These are phyloP conservation scores for Egretta garzetta DNA, from an alignment of 2,113 vertebrate species.

Conservation along the genomic window DNA sequence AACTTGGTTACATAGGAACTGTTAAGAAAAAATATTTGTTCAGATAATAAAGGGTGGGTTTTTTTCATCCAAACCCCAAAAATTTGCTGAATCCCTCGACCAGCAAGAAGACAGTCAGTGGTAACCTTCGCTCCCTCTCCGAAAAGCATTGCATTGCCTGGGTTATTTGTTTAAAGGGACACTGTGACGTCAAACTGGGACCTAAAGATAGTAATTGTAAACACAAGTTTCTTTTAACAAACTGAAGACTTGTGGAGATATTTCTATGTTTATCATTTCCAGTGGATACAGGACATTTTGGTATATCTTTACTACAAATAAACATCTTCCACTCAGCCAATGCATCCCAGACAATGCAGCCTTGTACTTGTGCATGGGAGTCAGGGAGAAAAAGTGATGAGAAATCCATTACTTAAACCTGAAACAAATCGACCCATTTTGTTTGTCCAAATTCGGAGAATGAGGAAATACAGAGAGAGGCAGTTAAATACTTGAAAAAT, in stretches of 20 bases:
- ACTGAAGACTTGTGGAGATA: background rate
- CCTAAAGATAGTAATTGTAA: background rate
- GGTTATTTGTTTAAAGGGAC: background rate
- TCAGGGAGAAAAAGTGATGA: background rate
- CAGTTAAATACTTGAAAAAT: background rate
- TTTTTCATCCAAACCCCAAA: background rate
- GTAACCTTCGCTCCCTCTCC: background rate
- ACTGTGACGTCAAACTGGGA: background rate
- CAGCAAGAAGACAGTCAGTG: slow-evolving; percentile 24
- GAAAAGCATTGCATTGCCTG: slow-evolving; percentile 6
- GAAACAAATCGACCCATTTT: background rate
- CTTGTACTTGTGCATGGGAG: background rate
- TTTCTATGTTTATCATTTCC: background rate
- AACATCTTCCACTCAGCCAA: background rate
- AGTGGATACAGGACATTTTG: background rate
- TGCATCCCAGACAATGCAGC: background rate
- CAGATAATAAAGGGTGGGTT: background rate
- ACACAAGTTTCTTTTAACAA: background rate
- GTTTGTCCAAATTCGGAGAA: background rate
- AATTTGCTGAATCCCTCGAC: slow-evolving; percentile 14
- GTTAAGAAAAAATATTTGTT: slow-evolving; percentile 32
- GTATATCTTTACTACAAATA: slow-evolving; percentile 41
- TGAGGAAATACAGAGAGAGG: background rate
- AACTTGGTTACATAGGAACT: background rate
- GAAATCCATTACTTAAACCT: background rate